Base-by-base conservation (phyloP, 2,797 vertebrate genomes). In the Hyperoplus immaculatus region DNA sequence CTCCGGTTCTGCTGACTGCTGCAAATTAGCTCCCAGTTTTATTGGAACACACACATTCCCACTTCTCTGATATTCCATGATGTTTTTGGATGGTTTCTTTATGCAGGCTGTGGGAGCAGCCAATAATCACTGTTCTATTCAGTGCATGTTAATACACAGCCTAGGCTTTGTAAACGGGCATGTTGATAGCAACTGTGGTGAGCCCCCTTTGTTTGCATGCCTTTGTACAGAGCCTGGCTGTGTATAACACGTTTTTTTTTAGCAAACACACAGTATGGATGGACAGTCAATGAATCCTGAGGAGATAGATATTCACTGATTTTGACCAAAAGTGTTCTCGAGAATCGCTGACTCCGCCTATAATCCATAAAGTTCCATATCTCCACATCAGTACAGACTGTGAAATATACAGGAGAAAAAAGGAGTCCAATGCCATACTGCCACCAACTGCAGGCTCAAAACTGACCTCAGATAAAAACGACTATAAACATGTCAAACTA, bases 111-210 rank as follows among this genome's bases (percentile, higher is more conserved):
- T 50, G 56, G 69, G 55, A 68, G 45, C 42, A 51, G 43, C 53
- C 60, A 85, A 84, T 88, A 65, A 76, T 59, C 71, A 10, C 50
- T 67, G 53, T 39, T 75, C 60, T 80, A 62, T 73, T 67, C 57
- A 55, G 46, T 71, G 54, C 29, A 29, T 29, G 29, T 29, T 29
- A 29, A 29, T 29, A 29, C 29, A 29, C 29, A 29, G 29, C 29
- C 29, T 29, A 29, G 29, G 29, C 29, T 29, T 2, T 29, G 29
- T 29, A 29, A 29, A 29, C 29, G 3, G 29, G 29, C 29, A 29
- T 29, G 29, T 29, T 2, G 3, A 29, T 29, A 29, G 29, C 29
- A 29, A 29, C 29, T 29, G 29, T 29, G 29, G 29, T 29, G 29
- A 29, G 29, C 29, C 29, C 29, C 29, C 21, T 21, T 29, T 29